Evolutionary conservation across 2,113 vertebrate species (phyloP), one percentile per base, ranked within the genome.

Genomic region (Promerops cafer): DNA sequence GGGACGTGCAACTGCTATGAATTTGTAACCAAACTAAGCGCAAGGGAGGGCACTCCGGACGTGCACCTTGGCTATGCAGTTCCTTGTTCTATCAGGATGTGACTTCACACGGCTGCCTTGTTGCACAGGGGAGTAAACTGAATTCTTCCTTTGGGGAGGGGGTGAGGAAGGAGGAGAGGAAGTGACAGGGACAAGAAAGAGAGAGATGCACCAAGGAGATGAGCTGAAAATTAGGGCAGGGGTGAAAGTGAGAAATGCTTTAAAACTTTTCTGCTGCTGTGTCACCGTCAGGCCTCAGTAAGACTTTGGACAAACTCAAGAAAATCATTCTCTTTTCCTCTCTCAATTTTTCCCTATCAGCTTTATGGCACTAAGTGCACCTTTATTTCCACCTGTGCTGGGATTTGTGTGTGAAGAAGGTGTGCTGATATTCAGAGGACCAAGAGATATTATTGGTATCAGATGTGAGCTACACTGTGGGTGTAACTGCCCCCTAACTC

Each of bases 81-180:
- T 98, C 98, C 98, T 97, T 54, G 77, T 89, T 98, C 96, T 94
- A 6, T 77, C 94, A 97, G 98, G 98, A 98, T 97, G 59, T 98
- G 98, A 98, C 96, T 90, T 96, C 96, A 97, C 3, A 1, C 33
- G 2, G 68, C 60, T 90, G 66, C 45, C 56, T 45, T 57, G 49
- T 4, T 10, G 54, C 66, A 63, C 3, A 57, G 28, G 45, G 83
- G 63, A 72, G 47, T 0, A 20, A 72, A 44, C 35, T 26, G 89
- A 86, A 49, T 56, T 35, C 44, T 63, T 75, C 16, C 9, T 64
- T 30, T 75, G 84, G 37, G 70, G 74, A 71, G 53, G 47, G 65
- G 84, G 49, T 31, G 47, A 88, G 59, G 76, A 91, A 79, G 71
- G 33, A 72, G 7, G 28, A 20, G 5, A 70, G 81, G 92, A 93